A percentile compares a stretch with the other conserved stretches of the same genome.
Evolutionary conservation across 2,888 invertebrate genomes (phyloP).

Genomic region (Papilio elwesi): DNA sequence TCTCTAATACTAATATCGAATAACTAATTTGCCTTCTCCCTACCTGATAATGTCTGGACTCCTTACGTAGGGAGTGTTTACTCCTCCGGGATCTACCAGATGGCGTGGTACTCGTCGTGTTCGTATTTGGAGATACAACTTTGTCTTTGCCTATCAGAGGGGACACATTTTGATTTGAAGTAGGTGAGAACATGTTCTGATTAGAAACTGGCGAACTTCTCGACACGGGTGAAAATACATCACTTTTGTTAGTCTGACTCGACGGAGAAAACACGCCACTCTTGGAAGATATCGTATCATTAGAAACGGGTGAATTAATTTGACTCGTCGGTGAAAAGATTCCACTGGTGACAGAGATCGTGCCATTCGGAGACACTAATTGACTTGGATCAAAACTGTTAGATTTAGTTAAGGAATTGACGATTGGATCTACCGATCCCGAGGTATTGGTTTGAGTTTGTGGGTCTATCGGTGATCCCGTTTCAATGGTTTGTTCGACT

Average conservation of each 20-base stretch:
- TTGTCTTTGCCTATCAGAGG: conserved; percentile 75
- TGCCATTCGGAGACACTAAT: conserved; percentile 78
- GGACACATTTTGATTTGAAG: conserved; percentile 76
- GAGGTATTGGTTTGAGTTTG: conserved; percentile 75
- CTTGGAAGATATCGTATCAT: conserved; percentile 81
- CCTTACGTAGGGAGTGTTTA: conserved; percentile 85
- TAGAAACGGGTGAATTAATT: conserved; percentile 81
- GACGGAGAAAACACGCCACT: conserved; percentile 80
- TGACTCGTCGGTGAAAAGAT: conserved; percentile 83
- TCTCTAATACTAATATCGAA: conserved; percentile 22
- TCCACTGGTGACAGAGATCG: conserved; percentile 80
- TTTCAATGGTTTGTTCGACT: conserved; percentile 74
- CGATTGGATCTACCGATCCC: conserved; percentile 71
- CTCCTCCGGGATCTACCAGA: conserved; percentile 83
- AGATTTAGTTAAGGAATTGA: conserved; percentile 74
- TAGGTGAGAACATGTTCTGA: conserved; percentile 77
- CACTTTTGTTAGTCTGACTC: conserved; percentile 81
- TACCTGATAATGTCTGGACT: conserved; percentile 89
- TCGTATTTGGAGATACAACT: conserved; percentile 75
- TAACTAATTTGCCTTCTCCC: conserved; percentile 46
- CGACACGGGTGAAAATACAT: conserved; percentile 77
- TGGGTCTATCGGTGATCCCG: conserved; percentile 73
- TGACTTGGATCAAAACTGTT: conserved; percentile 73
- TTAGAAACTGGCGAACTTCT: conserved; percentile 78
- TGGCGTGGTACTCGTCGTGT: conserved; percentile 82